Conservation (phyloP, 2,888 invertebrate genomes). For the Fragum whitleyi region DNA sequence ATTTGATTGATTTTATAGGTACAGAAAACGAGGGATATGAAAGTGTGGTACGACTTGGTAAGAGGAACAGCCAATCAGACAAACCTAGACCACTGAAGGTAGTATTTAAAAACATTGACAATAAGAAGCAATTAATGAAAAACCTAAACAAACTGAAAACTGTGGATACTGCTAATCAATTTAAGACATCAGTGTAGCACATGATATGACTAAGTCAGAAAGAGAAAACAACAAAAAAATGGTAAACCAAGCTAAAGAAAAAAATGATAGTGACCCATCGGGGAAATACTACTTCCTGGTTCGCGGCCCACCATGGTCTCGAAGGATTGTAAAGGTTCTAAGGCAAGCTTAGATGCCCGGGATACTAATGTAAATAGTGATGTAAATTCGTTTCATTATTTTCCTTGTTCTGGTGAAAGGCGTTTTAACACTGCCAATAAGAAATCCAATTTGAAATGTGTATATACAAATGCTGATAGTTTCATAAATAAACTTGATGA, state of each 20-base stretch:
- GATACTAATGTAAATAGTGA: not conserved
- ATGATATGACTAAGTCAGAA: not conserved
- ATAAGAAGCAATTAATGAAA: not conserved
- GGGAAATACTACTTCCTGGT: not conserved
- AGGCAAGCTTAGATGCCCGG: not conserved
- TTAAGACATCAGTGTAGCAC: not conserved
- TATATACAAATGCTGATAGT: slow-evolving; percentile 1
- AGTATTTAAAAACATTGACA: not conserved
- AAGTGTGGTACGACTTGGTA: not conserved
- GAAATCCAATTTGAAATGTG: not conserved
- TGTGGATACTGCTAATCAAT: not conserved
- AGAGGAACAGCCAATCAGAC: not conserved
- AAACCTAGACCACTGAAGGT: not conserved
- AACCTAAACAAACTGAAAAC: not conserved
- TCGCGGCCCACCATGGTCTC: not conserved
- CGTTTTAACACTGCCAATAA: too few species aligned
- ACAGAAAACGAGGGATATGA: not conserved
- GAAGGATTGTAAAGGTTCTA: not conserved
- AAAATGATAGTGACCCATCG: not conserved
- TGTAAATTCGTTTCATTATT: not conserved
- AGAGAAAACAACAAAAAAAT: not conserved
- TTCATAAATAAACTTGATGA: not conserved
- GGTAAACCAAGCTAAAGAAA: not conserved
- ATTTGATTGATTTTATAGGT: not conserved
- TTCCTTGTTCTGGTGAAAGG: not conserved